These are phyloP conservation scores for Parauchenoglanis ngamensis DNA, from an alignment of 2,797 vertebrate genomes.

Conservation along the genomic window DNA sequence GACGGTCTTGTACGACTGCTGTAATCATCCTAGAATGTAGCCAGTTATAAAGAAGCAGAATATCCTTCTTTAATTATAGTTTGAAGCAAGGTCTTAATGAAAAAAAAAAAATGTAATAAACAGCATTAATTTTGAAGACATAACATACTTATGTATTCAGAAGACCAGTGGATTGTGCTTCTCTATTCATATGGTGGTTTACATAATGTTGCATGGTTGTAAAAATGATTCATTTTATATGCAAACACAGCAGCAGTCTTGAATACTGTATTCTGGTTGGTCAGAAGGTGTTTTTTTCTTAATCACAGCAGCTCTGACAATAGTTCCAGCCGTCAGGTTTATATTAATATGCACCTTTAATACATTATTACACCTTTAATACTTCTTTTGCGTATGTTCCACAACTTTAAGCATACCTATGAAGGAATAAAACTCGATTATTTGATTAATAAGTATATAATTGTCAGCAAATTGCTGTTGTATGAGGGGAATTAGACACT, in stretches of 20 bases:
- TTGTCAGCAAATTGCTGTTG: background rate
- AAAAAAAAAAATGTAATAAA: constrained; percentile 1
- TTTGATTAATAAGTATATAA: background rate
- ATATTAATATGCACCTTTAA: background rate
- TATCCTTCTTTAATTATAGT: background rate
- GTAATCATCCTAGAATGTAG: constrained; percentile 5
- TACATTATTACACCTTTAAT: background rate
- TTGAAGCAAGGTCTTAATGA: background rate
- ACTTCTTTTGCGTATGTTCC: background rate
- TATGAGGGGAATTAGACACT: background rate
- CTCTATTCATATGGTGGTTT: background rate
- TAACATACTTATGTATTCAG: background rate
- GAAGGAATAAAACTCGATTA: background rate
- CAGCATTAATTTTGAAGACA: background rate
- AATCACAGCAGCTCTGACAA: background rate
- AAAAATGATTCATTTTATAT: constrained; percentile 46
- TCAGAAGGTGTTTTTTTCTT: background rate
- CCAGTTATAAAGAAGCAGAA: background rate
- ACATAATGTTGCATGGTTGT: constrained; percentile 20
- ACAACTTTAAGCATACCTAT: background rate
- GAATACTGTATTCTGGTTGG: background rate
- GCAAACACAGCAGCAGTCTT: background rate
- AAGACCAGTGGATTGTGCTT: background rate
- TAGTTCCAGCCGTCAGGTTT: background rate
- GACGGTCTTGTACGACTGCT: background rate